These are phyloP conservation scores for Isichthys henryi DNA, from an alignment of 2,113 vertebrate species.

Conservation along the genomic window DNA sequence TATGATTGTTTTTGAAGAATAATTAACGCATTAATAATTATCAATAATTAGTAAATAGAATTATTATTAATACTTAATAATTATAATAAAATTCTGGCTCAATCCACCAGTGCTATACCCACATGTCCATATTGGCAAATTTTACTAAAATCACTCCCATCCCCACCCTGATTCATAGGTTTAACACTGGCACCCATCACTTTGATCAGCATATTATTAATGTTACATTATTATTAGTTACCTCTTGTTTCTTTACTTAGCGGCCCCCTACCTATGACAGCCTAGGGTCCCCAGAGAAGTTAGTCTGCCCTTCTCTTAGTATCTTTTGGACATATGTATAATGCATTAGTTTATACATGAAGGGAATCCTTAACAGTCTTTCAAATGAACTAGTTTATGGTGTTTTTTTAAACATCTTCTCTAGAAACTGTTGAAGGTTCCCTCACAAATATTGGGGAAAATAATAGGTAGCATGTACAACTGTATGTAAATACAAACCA, in stretches of 20 bases:
- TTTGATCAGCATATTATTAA: neutral
- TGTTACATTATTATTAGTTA: neutral
- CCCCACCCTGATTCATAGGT: neutral
- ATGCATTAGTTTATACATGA: neutral
- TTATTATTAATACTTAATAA: neutral
- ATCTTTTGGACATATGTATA: neutral
- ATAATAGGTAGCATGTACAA: too few species aligned
- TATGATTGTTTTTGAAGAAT: neutral
- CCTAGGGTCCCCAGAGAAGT: neutral
- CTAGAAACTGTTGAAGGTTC: too few species aligned
- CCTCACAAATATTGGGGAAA: too few species aligned
- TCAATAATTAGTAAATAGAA: neutral
- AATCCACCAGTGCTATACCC: neutral
- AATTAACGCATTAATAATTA: neutral
- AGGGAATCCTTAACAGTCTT: too few species aligned
- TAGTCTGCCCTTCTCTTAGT: neutral
- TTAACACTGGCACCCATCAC: neutral
- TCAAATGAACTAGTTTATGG: too few species aligned
- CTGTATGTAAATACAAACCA: too few species aligned
- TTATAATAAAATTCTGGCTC: neutral
- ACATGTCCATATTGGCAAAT: neutral
- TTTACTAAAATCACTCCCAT: neutral
- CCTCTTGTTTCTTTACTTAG: neutral
- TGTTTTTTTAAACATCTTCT: too few species aligned
- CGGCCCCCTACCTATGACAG: neutral